These are phyloP conservation scores for Lasiurus borealis DNA, from an alignment of 2,113 vertebrate genomes.

Conservation along the genomic window DNA sequence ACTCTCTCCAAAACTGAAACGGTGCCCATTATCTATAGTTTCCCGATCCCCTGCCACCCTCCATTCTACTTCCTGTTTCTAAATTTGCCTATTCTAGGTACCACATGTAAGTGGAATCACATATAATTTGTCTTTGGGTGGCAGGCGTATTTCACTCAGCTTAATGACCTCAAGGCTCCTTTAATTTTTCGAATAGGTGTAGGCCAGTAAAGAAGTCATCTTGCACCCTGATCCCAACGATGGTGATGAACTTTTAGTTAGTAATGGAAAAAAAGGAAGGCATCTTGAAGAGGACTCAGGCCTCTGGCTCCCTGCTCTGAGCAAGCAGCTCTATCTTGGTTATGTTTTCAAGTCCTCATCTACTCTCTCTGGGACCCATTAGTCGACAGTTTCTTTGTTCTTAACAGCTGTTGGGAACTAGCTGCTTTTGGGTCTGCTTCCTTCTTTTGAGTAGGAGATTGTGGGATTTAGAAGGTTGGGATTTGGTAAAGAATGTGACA, in stretches of 20 bases:
- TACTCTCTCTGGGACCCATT: background rate
- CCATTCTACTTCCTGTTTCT: background rate
- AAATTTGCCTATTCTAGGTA: fast-evolving
- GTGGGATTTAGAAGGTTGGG: background rate
- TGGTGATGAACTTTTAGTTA: background rate
- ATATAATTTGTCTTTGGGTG: background rate
- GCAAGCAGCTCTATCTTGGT: no score
- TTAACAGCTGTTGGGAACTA: background rate
- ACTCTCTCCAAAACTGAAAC: background rate
- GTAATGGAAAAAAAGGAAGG: background rate
- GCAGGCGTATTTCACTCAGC: background rate
- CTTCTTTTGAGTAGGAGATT: background rate
- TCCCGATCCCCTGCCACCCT: fast-evolving
- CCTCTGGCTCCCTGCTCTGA: background rate
- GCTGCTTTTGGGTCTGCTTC: background rate
- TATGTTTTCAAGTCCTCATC: background rate
- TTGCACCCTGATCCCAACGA: background rate
- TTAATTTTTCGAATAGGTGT: background rate
- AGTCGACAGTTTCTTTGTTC: background rate
- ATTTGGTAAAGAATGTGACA: background rate
- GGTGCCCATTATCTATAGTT: fast-evolving
- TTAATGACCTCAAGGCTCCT: background rate
- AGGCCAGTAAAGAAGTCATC: no score
- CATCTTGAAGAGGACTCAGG: background rate
- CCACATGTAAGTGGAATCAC: background rate